Evolutionary conservation across 1,140 invertebrate species (phyloP).

Genomic region (Drosophila truncata): DNA sequence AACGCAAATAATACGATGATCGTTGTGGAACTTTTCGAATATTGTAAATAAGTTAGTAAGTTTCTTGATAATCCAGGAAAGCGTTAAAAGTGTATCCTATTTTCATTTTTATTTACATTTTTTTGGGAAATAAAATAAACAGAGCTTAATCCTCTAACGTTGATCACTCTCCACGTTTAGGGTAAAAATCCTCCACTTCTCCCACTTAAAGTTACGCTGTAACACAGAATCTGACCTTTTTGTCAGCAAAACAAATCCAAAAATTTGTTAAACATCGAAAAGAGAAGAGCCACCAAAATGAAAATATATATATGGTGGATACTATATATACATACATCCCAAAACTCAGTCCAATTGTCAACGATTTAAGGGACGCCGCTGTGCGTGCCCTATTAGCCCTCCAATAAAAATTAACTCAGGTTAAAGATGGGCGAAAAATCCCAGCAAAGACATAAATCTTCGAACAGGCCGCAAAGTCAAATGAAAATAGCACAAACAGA

Average conservation of each 20-base stretch:
- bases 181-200: background rate
- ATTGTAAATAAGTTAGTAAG: too few relatives aligned
- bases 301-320: background rate
- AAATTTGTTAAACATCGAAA: conserved; percentile 23
- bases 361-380: conserved; percentile 45
- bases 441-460: conserved; percentile 68
- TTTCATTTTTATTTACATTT: too few relatives aligned
- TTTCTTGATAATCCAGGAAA: too few relatives aligned
- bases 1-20: conserved; percentile 5
- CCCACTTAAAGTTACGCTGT: background rate
- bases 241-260: conserved; percentile 29
- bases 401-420: conserved; percentile 65
- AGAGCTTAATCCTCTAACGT: conserved; percentile 3
- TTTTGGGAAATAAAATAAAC: background rate
- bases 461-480: conserved; percentile 48
- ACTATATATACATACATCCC: too few relatives aligned
- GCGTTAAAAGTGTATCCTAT: too few relatives aligned
- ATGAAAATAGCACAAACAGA: conserved; percentile 79
- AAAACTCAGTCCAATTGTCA: conserved; percentile 67
- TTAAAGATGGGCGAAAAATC: conserved; percentile 40
- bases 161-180: background rate
- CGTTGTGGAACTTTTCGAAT: background rate
- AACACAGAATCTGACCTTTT: conserved; percentile 22
- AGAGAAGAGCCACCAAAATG: conserved; percentile 1
- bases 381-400: conserved; percentile 52